Evolutionary conservation across 2,888 invertebrate genomes (phyloP).

Genomic region (Omphaloscelis lunosa): DNA sequence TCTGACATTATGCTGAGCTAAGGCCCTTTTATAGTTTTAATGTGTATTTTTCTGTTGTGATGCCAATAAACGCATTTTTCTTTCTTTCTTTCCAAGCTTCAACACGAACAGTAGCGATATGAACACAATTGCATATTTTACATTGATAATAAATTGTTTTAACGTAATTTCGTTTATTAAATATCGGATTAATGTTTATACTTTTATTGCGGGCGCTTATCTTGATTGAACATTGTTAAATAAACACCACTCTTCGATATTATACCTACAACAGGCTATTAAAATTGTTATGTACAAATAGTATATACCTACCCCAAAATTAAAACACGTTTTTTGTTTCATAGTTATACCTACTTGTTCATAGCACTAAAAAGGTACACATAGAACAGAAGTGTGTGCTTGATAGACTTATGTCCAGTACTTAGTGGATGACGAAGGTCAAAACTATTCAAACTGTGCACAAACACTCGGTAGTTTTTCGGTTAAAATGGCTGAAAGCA

Average conservation of each 20-base stretch:
- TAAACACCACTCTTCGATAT: constrained; percentile 42
- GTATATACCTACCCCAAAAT: neutral
- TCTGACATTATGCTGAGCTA: no score
- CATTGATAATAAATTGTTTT: constrained; percentile 57
- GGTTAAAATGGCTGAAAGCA: neutral
- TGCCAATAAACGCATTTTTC: no score
- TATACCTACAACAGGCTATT: constrained; percentile 12
- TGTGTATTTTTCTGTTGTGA: no score
- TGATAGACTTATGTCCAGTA: neutral
- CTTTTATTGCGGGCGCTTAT: constrained; percentile 80
- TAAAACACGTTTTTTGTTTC: neutral
- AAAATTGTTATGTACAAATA: constrained; percentile 20
- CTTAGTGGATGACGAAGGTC: neutral
- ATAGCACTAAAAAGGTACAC: neutral
- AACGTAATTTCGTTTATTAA: constrained; percentile 70
- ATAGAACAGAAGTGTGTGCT: neutral
- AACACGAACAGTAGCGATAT: constrained; percentile 37
- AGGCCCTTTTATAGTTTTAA: no score
- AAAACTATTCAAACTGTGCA: neutral
- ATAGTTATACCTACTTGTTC: neutral
- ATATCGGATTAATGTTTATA: constrained; percentile 77
- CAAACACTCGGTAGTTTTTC: neutral
- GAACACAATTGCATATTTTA: constrained; percentile 55
- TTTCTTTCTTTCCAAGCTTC: neutral
- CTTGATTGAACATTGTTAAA: constrained; percentile 81